A percentile compares a stretch with the other conserved stretches of the same genome.
Evolutionary conservation across 2,888 invertebrate genomes (phyloP).

Genomic region (Callosobruchus maculatus): DNA sequence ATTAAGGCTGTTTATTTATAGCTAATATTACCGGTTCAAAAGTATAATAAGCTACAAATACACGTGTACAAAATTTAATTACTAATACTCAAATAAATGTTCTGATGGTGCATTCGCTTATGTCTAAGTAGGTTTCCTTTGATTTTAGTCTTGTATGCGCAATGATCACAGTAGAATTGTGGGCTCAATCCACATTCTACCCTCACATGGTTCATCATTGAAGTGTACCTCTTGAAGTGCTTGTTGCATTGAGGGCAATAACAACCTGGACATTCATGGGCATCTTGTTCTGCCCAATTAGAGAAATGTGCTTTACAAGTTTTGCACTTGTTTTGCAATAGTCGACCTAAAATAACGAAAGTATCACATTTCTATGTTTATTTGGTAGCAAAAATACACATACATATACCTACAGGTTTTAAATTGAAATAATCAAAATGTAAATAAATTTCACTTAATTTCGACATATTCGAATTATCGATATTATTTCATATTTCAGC

Average conservation of each 20-base stretch:
- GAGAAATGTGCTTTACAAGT: conserved; percentile 5
- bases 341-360: background rate
- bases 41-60: too few species aligned
- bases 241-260: conserved; percentile 21
- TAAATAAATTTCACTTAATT: too few species aligned
- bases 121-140: conserved; percentile 14
- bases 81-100: background rate
- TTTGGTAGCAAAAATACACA: too few species aligned
- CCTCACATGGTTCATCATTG: conserved; percentile 23
- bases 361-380: background rate
- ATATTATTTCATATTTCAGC: too few species aligned
- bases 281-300: conserved; percentile 9
- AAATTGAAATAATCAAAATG: too few species aligned
- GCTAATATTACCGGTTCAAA: too few species aligned
- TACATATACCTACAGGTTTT: too few species aligned
- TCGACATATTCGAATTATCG: too few species aligned
- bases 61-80: too few species aligned
- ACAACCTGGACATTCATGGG: conserved; percentile 7
- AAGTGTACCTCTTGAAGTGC: conserved; percentile 22
- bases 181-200: conserved; percentile 28
- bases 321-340: too few species aligned
- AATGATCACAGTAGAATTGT: conserved; percentile 23
- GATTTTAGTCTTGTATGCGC: conserved; percentile 22
- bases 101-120: background rate
- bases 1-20: too few species aligned